Conservation (phyloP, 1,140 invertebrate species). For the Penaeus indicus region DNA sequence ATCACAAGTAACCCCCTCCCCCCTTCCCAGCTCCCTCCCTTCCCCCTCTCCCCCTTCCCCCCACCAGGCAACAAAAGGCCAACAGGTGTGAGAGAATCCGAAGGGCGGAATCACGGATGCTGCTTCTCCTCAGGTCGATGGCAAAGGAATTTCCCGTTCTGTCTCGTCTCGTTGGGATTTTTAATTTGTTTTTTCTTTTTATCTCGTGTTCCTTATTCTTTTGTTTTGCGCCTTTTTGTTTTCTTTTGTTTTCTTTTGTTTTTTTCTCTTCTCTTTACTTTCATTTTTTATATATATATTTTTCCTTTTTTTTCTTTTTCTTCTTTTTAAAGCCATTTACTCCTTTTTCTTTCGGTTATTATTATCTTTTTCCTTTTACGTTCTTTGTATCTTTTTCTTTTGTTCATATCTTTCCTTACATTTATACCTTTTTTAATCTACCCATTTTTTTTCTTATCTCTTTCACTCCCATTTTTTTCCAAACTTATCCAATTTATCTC, state of each 20-base stretch:
- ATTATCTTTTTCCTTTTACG: background rate
- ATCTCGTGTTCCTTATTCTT: no score
- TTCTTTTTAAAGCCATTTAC: conserved; percentile 3
- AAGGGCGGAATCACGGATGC: no score
- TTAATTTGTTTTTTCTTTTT: no score
- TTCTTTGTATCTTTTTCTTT: background rate
- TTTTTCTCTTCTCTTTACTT: background rate
- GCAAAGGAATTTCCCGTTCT: background rate
- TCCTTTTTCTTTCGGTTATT: background rate
- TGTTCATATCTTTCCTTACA: background rate
- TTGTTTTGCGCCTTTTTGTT: no score
- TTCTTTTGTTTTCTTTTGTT: no score
- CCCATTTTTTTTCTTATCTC: background rate
- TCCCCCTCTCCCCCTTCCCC: no score
- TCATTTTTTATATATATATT: background rate
- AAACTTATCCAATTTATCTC: background rate
- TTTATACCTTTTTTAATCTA: background rate
- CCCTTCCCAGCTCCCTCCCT: no score
- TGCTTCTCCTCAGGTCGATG: no score
- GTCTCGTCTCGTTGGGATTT: background rate
- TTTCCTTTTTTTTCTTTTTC: background rate
- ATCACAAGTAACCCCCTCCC: no score
- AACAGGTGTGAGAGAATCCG: no score
- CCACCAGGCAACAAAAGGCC: no score
- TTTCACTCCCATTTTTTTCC: background rate